Evolutionary conservation across 1,140 invertebrate species (phyloP), one percentile per base, ranked within the genome.

Genomic region (Venturia canescens): DNA sequence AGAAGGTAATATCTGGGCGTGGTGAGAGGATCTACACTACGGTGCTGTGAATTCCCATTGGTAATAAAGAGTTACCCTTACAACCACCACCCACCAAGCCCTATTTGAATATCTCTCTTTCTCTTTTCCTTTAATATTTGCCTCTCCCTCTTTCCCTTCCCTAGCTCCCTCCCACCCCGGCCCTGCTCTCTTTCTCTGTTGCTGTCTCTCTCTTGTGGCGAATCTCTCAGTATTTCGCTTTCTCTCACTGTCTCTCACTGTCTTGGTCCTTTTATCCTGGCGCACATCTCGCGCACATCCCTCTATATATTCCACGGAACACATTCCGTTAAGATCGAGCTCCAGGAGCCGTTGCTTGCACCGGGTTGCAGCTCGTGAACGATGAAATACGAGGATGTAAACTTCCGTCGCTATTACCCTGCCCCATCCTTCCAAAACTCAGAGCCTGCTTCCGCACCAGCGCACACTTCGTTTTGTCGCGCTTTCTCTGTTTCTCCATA

Each of bases 341-440:
- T 75, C 67, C 72, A 71, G 50, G 21, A 66, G 16, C 66, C 71
- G 60, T 66, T 31, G 75, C 26, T 67, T 81, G 75, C 67, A 78
- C 53, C 57, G 50, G 70, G 75, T 69, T 63, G 75, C 75, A 77
- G 75, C 74, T 81, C 74, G 75, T 81, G 78, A 60, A 79, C 34
- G 57, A 83, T 83, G 82, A 85, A 84, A 81, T 83, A 86, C 75
- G 82, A 77, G 76, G 80, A 80, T 83, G 80, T 84, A 83, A 85
- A 86, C 84, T 88, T 87, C 80, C 83, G 77, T 76, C 81, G 81
- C 87, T 87, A 88, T 87, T 87, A 85, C 81, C 74, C 81, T 79
- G 67, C 11, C 60, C 21, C n/a, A 63, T 26, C 23, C 60, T 23
- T 29, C 75, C 75, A 63, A 60, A 77, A 77, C 53, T 60, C 57